These are phyloP conservation scores for Mesorhabditis spiculigera DNA, from an alignment of 2,888 invertebrate genomes.

Conservation along the genomic window DNA sequence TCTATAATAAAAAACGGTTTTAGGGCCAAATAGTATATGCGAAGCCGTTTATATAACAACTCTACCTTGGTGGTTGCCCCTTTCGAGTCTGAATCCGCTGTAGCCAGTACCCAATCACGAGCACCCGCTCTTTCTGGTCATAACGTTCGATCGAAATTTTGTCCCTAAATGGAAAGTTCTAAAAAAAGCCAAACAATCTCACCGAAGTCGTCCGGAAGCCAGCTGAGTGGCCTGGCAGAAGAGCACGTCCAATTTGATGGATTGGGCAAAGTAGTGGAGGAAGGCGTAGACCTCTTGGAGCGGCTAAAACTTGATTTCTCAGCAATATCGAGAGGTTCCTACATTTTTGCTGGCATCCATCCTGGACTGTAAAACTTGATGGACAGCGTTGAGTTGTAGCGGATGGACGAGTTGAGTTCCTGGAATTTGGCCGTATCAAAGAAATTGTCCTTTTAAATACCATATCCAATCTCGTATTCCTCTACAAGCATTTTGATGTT, in stretches of 20 bases:
- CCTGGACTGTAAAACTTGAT: slow-evolving; percentile 81
- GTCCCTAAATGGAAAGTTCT: slow-evolving; percentile 66
- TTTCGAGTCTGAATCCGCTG: slow-evolving; percentile 28
- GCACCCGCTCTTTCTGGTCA: slow-evolving; percentile 37
- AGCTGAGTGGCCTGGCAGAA: slow-evolving; percentile 67
- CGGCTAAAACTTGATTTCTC: slow-evolving; percentile 30
- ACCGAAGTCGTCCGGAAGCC: slow-evolving; percentile 80
- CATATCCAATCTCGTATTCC: slow-evolving; percentile 85
- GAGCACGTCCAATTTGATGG: slow-evolving; percentile 81
- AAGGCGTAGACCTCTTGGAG: slow-evolving; percentile 49
- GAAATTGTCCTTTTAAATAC: slow-evolving; percentile 58
- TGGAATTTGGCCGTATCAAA: background rate
- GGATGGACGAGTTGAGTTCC: slow-evolving; percentile 69
- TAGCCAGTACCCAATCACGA: slow-evolving; percentile 51
- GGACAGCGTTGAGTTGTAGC: slow-evolving; percentile 78
- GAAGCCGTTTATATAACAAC: no score
- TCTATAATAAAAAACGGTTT: no score
- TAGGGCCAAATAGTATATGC: no score
- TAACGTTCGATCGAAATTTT: slow-evolving; percentile 41
- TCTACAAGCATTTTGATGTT: slow-evolving; percentile 92
- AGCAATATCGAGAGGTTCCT: background rate
- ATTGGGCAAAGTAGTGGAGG: slow-evolving; percentile 77
- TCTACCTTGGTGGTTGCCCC: slow-evolving; percentile 11
- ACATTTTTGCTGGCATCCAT: slow-evolving; percentile 39
- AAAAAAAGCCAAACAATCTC: slow-evolving; percentile 39